Conservation (phyloP, 2,888 invertebrate genomes). For the Andrena dorsata region DNA sequence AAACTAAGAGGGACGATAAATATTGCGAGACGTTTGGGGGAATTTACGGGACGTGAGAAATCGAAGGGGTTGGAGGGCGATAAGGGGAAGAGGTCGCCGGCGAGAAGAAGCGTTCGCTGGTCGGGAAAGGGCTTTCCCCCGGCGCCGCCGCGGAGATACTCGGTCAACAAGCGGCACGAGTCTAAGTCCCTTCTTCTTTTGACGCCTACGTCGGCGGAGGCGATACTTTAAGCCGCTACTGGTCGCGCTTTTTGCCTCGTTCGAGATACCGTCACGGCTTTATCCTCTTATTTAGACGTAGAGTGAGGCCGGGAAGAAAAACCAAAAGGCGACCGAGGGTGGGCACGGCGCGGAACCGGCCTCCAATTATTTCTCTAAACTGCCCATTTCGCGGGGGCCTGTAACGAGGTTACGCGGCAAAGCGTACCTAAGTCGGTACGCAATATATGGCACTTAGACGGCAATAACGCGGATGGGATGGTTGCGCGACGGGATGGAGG, state of each 20-base stretch:
- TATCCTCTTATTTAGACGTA: slow-evolving; percentile 57
- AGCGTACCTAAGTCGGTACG: background rate
- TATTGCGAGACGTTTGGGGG: slow-evolving; percentile 29
- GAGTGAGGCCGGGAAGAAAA: slow-evolving; percentile 7
- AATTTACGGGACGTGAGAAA: slow-evolving; percentile 48
- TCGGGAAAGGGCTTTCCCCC: slow-evolving; percentile 75
- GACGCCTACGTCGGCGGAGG: slow-evolving; percentile 46
- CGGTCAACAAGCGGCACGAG: slow-evolving; percentile 69
- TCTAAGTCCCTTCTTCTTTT: slow-evolving; percentile 60
- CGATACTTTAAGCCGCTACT: slow-evolving; percentile 59
- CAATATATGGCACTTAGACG: slow-evolving; percentile 10
- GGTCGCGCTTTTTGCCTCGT: slow-evolving; percentile 50
- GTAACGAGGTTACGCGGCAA: slow-evolving; percentile 3
- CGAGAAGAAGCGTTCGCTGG: slow-evolving; percentile 65
- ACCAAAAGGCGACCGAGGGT: background rate
- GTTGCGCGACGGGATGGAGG: background rate
- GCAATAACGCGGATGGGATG: background rate
- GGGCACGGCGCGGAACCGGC: too few species aligned
- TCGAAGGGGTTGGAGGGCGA: slow-evolving; percentile 37
- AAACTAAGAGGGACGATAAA: slow-evolving; percentile 46
- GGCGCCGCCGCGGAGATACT: slow-evolving; percentile 77
- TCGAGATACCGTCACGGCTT: slow-evolving; percentile 49
- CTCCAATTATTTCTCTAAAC: background rate
- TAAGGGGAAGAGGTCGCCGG: slow-evolving; percentile 25
- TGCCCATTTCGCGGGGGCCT: background rate